Percentiles rank a stretch among this genome's conserved stretches.
These are phyloP conservation scores for Hystrix brachyura DNA, from an alignment of 2,113 vertebrate species.

Conservation along the genomic window DNA sequence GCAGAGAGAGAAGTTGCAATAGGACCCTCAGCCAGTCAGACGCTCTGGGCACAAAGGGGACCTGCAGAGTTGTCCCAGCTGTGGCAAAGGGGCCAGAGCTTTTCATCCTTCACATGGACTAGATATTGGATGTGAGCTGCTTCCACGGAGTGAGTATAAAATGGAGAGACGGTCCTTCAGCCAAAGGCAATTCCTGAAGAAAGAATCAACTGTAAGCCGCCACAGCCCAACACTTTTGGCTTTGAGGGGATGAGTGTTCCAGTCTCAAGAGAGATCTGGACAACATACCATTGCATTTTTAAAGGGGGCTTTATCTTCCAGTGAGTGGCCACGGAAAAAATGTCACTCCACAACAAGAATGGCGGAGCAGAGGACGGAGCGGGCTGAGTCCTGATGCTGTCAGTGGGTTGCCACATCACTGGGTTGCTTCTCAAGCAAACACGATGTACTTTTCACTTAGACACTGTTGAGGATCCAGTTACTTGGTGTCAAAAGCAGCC, in stretches of 20 bases:
- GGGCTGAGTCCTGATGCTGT: background rate
- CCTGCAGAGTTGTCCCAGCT: background rate
- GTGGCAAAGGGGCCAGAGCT: background rate
- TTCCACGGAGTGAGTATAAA: background rate
- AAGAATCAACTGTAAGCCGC: background rate
- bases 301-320: background rate
- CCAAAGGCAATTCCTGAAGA: background rate
- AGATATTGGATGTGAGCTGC: background rate
- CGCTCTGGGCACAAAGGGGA: background rate
- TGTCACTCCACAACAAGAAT: background rate
- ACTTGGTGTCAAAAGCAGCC: background rate
- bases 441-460: background rate
- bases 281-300: background rate
- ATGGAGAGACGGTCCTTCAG: background rate
- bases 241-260: background rate
- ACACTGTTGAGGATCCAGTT: background rate
- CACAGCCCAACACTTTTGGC: background rate
- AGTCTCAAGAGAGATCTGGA: background rate
- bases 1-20: background rate
- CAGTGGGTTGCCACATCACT: background rate
- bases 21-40: background rate
- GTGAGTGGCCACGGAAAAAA: background rate
- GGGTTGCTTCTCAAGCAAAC: background rate
- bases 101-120: background rate
- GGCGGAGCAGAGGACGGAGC: background rate